A percentile compares a stretch with the other conserved stretches of the same genome.
Conservation (phyloP, 64 coral and sea anemone genomes). For the Stichodactyla helianthus region DNA sequence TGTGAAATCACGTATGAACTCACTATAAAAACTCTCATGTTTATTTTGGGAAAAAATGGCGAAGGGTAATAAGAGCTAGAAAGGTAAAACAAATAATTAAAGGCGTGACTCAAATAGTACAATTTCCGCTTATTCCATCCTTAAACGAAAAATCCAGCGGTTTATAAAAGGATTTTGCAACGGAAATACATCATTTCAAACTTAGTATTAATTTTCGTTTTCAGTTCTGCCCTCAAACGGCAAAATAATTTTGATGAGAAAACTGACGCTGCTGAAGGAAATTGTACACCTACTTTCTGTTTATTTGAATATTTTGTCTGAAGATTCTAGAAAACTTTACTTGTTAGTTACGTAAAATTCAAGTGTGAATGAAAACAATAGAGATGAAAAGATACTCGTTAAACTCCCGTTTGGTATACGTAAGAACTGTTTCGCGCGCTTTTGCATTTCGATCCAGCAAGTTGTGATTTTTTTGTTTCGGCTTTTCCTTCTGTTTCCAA, state of each 20-base stretch:
- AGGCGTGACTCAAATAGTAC: neutral
- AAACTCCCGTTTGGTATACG: neutral
- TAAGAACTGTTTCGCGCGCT: neutral
- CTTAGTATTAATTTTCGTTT: neutral
- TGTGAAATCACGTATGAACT: no score
- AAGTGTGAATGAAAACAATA: neutral
- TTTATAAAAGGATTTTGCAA: neutral
- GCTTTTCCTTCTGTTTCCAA: neutral
- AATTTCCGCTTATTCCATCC: neutral
- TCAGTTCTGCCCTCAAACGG: neutral
- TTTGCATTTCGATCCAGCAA: neutral
- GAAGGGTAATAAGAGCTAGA: neutral
- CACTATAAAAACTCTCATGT: no score
- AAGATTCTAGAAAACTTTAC: neutral
- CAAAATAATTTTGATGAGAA: neutral
- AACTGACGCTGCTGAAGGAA: conserved; percentile 12
- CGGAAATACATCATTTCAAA: conserved; percentile 4
- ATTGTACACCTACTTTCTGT: neutral
- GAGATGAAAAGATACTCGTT: neutral
- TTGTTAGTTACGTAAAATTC: neutral
- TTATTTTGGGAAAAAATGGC: neutral
- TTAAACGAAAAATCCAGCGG: neutral
- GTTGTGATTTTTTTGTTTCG: neutral
- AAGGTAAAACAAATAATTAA: neutral
- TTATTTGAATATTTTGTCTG: neutral